A percentile compares a stretch with the other conserved stretches of the same genome.
phyloP scores from a whole-genome alignment of 2,888 invertebrate species.

The Dioctria rufipes region DNA sequence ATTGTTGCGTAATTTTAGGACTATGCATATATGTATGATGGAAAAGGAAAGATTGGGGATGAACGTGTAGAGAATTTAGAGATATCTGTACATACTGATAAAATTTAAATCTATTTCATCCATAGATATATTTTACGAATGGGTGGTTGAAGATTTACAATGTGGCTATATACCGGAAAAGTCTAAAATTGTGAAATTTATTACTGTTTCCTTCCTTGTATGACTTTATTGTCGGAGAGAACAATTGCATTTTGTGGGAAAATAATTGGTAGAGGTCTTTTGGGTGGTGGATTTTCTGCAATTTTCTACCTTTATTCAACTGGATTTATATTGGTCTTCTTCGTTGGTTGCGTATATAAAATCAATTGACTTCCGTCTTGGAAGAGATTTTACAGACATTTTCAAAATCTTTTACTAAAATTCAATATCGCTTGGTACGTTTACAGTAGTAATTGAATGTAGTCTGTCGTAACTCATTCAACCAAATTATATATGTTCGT shows the following conservation, averaged over 20 bases:
- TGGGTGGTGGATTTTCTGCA: not conserved
- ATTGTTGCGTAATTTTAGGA: constrained; percentile 36
- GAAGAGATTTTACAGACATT: not conserved
- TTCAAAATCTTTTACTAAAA: not conserved
- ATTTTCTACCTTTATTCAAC: not conserved
- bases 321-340: not conserved
- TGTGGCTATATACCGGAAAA: constrained; percentile 32
- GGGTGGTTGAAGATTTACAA: constrained; percentile 25
- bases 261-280: not conserved
- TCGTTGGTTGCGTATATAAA: not conserved
- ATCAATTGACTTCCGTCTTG: not conserved
- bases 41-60: constrained; percentile 14
- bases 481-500: no score
- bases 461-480: not conserved
- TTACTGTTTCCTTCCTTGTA: constrained; percentile 13
- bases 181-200: constrained; percentile 33
- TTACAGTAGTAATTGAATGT: not conserved
- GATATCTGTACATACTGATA: not conserved
- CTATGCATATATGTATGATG: not conserved
- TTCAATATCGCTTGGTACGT: not conserved
- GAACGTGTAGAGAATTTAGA: constrained; percentile 17
- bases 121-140: constrained; percentile 17
- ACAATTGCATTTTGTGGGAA: constrained; percentile 1
- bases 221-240: not conserved
- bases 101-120: constrained; percentile 41